A percentile compares a stretch with the other conserved stretches of the same genome.
Conservation (phyloP, 2,888 invertebrate species). For the Macaria liturata region DNA sequence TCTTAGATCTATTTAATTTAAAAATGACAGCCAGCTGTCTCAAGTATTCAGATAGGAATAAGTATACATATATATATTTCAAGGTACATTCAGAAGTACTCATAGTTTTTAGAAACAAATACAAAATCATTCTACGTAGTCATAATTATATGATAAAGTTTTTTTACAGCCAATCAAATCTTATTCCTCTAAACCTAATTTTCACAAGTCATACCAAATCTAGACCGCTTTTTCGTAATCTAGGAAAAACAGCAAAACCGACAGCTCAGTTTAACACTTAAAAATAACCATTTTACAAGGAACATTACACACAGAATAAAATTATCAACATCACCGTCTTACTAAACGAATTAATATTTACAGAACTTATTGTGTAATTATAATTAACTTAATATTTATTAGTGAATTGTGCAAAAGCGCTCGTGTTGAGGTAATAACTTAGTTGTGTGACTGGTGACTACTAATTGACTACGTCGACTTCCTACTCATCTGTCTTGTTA, state of each 20-base stretch:
- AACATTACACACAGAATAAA: conserved; percentile 50
- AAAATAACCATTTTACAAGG: conserved; percentile 44
- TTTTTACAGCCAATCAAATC: not conserved
- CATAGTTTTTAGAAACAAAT: too few relatives aligned
- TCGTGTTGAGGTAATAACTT: conserved; percentile 81
- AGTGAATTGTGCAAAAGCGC: conserved; percentile 81
- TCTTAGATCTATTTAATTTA: too few relatives aligned
- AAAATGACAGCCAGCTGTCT: not conserved
- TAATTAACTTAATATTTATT: conserved; percentile 40
- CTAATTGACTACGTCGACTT: conserved; percentile 69
- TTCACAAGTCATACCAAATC: not conserved
- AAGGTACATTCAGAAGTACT: too few relatives aligned
- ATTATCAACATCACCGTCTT: conserved; percentile 37
- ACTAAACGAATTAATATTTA: conserved; percentile 57
- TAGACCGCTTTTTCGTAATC: not conserved
- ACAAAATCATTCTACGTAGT: too few relatives aligned
- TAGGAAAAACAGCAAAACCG: conserved; percentile 14
- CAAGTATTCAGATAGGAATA: too few relatives aligned
- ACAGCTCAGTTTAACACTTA: conserved; percentile 31
- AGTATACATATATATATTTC: too few relatives aligned
- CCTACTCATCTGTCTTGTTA: conserved; percentile 8
- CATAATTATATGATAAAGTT: too few relatives aligned
- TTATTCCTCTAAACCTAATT: conserved; percentile 2
- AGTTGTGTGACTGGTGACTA: conserved; percentile 80
- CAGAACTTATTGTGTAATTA: conserved; percentile 50